These are phyloP conservation scores for Callimorpha dominula DNA, from an alignment of 2,888 invertebrate genomes.

Conservation along the genomic window DNA sequence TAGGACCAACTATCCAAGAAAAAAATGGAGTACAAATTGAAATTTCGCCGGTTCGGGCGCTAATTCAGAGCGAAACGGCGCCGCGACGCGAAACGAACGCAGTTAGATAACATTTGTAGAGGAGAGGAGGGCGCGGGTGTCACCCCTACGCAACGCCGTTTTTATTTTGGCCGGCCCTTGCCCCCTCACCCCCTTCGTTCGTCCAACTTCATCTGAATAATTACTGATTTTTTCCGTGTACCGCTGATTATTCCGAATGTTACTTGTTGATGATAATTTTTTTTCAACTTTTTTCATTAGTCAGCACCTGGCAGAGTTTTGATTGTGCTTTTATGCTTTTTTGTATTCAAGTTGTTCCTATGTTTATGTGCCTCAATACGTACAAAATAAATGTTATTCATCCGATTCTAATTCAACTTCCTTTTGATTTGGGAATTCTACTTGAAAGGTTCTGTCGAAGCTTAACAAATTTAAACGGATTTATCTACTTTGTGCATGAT, in stretches of 20 bases:
- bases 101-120: constrained; percentile 87
- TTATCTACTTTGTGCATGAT: not conserved
- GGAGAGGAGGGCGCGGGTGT: constrained; percentile 76
- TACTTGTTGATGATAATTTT: constrained; percentile 86
- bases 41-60: constrained; percentile 80
- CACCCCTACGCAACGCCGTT: constrained; percentile 86
- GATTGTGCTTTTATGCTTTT: constrained; percentile 64
- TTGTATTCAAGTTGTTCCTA: constrained; percentile 55
- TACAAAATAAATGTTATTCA: constrained; percentile 43
- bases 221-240: constrained; percentile 87
- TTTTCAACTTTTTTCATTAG: constrained; percentile 80
- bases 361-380: constrained; percentile 50
- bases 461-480: not conserved
- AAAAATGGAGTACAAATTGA: constrained; percentile 83
- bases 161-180: constrained; percentile 86
- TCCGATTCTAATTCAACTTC: constrained; percentile 39
- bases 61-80: constrained; percentile 80
- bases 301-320: constrained; percentile 59
- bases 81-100: constrained; percentile 81
- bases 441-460: not conserved
- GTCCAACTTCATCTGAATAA: constrained; percentile 87
- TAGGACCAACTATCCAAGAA: constrained; percentile 78
- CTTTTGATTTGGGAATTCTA: constrained; percentile 24
- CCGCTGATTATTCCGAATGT: constrained; percentile 87
- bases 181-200: constrained; percentile 84